phyloP scores from a whole-genome alignment of 1,140 invertebrate genomes.

The Hypsibius dujardini region DNA sequence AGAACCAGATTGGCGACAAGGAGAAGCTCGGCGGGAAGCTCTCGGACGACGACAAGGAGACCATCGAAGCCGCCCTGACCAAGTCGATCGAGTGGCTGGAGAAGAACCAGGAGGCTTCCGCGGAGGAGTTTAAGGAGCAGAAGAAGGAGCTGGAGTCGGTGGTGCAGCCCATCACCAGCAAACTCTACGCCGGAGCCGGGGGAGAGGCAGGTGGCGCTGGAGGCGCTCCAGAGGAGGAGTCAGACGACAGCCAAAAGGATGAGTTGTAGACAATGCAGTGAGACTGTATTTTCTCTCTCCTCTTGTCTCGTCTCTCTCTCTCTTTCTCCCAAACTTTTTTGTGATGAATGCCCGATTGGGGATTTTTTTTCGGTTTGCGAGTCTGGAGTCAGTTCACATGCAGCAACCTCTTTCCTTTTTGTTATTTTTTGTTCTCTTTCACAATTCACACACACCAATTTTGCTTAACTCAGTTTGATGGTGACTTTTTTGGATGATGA shows the following conservation, averaged over 20 bases:
- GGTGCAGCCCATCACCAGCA: slow-evolving; percentile 90
- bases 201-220: slow-evolving; percentile 41
- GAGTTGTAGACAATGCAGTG: slow-evolving; percentile 75
- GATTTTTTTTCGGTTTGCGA: too few relatives aligned
- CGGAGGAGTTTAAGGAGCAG: slow-evolving; percentile 82
- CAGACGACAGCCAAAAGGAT: slow-evolving; percentile 60
- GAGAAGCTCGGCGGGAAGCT: slow-evolving; percentile 90
- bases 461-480: too few relatives aligned
- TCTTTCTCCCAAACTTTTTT: too few relatives aligned
- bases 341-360: too few relatives aligned
- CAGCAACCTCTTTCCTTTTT: too few relatives aligned
- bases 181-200: slow-evolving; percentile 73
- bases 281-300: too few relatives aligned
- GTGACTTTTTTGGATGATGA: too few relatives aligned
- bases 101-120: slow-evolving; percentile 77
- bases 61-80: slow-evolving; percentile 82
- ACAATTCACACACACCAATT: too few relatives aligned
- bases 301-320: too few relatives aligned
- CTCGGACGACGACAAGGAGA: slow-evolving; percentile 73
- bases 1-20: slow-evolving; percentile 91
- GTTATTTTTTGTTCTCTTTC: too few relatives aligned
- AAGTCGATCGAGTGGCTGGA: slow-evolving; percentile 97
- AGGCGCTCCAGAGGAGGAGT: slow-evolving; percentile 38
- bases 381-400: too few relatives aligned
- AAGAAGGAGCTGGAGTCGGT: slow-evolving; percentile 92